Conservation (phyloP, 2,113 vertebrate genomes). For the Psilopogon haemacephalus region DNA sequence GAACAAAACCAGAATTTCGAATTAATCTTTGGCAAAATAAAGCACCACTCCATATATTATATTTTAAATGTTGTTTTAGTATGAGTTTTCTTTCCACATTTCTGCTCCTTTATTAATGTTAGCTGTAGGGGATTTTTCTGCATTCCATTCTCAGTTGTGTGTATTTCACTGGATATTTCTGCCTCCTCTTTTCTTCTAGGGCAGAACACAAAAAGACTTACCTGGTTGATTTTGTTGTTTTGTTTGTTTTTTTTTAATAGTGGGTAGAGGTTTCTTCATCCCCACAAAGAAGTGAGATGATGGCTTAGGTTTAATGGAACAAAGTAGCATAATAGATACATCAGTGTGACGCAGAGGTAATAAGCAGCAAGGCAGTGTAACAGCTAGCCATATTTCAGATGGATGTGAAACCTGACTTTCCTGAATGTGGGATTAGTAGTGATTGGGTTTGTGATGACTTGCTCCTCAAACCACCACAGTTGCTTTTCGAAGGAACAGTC, state of each 20-base stretch:
- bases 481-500: background rate
- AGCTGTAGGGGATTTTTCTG: background rate
- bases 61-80: background rate
- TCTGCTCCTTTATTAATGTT: background rate
- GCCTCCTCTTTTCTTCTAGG: background rate
- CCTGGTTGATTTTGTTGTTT: background rate
- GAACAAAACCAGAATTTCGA: background rate
- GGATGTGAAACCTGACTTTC: background rate
- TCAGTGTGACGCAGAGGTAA: background rate
- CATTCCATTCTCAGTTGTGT: fast-evolving
- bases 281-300: background rate
- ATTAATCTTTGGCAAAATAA: background rate
- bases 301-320: background rate
- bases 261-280: background rate
- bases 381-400: background rate
- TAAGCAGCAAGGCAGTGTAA: background rate
- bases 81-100: background rate
- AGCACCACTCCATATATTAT: background rate
- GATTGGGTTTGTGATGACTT: background rate
- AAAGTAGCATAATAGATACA: background rate
- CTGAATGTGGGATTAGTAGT: background rate
- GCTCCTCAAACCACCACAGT: background rate
- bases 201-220: background rate
- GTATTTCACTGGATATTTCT: background rate
- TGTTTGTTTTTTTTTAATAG: background rate